Evolutionary conservation across 2,888 invertebrate species (phyloP).

Genomic region (Dolichomitus sp.): DNA sequence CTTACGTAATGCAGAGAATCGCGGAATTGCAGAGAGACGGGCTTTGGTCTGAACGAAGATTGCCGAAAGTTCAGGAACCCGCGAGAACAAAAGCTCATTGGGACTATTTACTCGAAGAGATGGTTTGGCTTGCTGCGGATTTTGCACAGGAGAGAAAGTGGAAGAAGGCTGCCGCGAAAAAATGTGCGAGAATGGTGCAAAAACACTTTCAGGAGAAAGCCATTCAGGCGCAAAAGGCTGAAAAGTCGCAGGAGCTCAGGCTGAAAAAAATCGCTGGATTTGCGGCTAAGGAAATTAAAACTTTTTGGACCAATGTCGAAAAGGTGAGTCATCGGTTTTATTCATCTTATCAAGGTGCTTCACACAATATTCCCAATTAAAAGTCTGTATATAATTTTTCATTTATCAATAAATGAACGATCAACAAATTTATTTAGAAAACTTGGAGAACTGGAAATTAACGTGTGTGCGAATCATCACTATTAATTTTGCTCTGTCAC

Average conservation of each 20-base stretch:
- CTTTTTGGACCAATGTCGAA: slow-evolving; percentile 98
- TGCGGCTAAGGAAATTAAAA: slow-evolving; percentile 97
- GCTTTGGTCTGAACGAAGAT: slow-evolving; percentile 96
- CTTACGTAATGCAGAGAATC: slow-evolving; percentile 97
- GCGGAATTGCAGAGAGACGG: slow-evolving; percentile 97
- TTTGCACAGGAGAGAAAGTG: slow-evolving; percentile 99
- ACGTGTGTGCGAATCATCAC: no score
- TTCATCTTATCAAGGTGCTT: neutral
- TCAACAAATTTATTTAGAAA: no score
- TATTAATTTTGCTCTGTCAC: no score
- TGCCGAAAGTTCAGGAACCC: slow-evolving; percentile 97
- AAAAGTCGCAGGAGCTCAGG: slow-evolving; percentile 96
- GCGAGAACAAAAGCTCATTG: slow-evolving; percentile 97
- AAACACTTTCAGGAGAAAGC: slow-evolving; percentile 97
- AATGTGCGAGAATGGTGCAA: slow-evolving; percentile 96
- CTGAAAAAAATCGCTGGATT: slow-evolving; percentile 95
- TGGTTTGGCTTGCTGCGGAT: slow-evolving; percentile 99
- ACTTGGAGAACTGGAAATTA: no score
- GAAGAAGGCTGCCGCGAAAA: slow-evolving; percentile 98
- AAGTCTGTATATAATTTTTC: no score
- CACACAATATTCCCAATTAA: no score
- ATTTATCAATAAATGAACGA: no score
- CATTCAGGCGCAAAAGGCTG: slow-evolving; percentile 95
- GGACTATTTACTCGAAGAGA: slow-evolving; percentile 99
- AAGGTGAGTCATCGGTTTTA: slow-evolving; percentile 88